Percentiles rank a stretch among this genome's conserved stretches.
phyloP scores from a whole-genome alignment of 2,113 vertebrate genomes.

The Irena cyanogastra region DNA sequence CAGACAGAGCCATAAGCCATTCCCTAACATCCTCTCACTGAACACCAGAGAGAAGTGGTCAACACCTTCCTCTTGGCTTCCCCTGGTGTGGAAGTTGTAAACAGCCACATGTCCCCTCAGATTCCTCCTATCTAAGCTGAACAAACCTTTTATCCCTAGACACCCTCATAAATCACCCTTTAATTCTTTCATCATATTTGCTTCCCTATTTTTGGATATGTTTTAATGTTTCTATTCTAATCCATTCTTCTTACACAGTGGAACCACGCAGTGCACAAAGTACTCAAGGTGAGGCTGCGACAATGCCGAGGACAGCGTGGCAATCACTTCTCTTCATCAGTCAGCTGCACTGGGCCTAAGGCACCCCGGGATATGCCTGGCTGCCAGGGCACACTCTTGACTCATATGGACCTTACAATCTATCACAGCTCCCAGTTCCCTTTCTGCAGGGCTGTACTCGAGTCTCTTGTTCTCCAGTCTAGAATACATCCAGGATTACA shows the following conservation, averaged over 20 bases:
- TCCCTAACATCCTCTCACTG: not conserved
- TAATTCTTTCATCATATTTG: not conserved
- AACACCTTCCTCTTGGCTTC: not conserved
- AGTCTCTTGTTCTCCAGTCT: not conserved
- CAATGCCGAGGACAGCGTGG: accelerated
- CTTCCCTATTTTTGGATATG: not conserved
- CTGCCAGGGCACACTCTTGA: not conserved
- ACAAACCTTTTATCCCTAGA: not conserved
- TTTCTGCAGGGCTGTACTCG: not conserved
- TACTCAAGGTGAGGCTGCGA: not conserved
- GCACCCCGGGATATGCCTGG: not conserved
- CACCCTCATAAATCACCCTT: not conserved
- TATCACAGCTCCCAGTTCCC: not conserved
- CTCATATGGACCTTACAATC: not conserved
- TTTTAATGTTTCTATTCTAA: not conserved
- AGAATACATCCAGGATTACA: not conserved
- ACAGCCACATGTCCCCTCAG: not conserved
- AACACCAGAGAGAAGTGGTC: not conserved
- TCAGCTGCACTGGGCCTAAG: not conserved
- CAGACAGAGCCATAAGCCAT: not conserved
- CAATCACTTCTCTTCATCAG: not conserved
- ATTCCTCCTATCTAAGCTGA: not conserved
- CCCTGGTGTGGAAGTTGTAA: not conserved
- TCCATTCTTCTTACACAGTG: not conserved
- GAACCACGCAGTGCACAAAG: not conserved